Percentiles rank a stretch among this genome's conserved stretches.
Conservation (phyloP, 2,113 vertebrate species). For the Myiozetetes cayanensis region DNA sequence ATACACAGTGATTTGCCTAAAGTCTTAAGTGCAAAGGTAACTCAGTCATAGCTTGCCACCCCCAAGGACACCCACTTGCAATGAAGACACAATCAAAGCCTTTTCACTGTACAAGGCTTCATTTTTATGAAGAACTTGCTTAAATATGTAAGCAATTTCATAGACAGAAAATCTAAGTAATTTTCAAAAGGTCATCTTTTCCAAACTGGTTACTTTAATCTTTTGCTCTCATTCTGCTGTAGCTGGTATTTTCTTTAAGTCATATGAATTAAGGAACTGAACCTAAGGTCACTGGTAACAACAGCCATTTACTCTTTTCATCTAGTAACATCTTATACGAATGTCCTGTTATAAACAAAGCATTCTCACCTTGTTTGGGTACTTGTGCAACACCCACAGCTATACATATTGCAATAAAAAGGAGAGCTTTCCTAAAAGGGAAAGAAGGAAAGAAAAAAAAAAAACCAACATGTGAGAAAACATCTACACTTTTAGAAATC, state of each 20-base stretch:
- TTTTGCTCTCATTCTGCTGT: constrained; percentile 29
- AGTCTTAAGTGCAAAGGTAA: constrained; percentile 76
- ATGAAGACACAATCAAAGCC: constrained; percentile 74
- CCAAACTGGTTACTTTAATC: constrained; percentile 60
- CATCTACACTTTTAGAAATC: background rate
- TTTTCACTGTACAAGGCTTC: constrained; percentile 75
- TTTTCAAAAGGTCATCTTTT: constrained; percentile 78
- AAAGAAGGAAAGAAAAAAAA: background rate
- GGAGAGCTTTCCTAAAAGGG: constrained; percentile 83
- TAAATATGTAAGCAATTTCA: constrained; percentile 80
- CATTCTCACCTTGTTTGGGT: constrained; percentile 77
- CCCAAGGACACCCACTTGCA: constrained; percentile 77
- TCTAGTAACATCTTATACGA: background rate
- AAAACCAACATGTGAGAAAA: background rate
- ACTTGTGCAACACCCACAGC: constrained; percentile 79
- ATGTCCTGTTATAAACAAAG: background rate
- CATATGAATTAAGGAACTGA: background rate
- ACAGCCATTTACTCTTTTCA: background rate
- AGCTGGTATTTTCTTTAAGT: constrained; percentile 44
- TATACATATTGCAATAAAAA: constrained; percentile 88
- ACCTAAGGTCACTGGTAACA: background rate
- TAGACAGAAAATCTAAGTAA: constrained; percentile 67
- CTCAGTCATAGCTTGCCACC: constrained; percentile 65
- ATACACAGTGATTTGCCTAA: constrained; percentile 18
- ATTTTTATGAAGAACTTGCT: constrained; percentile 68